Evolutionary conservation across 2,888 invertebrate species (phyloP).

Genomic region (Palloptera scutellata): DNA sequence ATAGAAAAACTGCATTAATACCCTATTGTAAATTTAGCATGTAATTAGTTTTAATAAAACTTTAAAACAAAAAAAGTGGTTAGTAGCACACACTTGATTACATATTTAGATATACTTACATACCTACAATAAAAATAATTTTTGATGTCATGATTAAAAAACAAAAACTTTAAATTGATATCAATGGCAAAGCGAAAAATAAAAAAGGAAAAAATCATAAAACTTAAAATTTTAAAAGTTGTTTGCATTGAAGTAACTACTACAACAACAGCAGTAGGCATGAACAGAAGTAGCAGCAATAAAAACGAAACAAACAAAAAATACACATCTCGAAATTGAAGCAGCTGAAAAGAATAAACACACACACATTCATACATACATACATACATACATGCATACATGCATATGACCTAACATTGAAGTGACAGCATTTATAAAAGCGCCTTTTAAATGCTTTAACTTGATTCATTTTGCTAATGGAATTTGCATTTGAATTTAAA

Average conservation of each 20-base stretch:
- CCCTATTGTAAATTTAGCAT: too few species aligned
- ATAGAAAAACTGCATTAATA: too few species aligned
- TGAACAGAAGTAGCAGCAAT: background rate
- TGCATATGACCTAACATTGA: background rate
- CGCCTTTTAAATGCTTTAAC: too few species aligned
- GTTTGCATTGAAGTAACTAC: conserved; percentile 2
- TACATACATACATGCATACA: background rate
- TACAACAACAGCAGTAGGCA: background rate
- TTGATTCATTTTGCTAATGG: too few species aligned
- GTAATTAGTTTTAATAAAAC: too few species aligned
- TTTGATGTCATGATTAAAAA: background rate
- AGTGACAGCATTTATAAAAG: background rate
- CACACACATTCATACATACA: background rate
- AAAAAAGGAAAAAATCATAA: background rate
- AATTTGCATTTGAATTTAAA: too few species aligned
- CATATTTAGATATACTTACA: too few species aligned
- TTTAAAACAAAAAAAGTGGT: too few species aligned
- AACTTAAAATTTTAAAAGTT: background rate
- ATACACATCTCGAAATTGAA: background rate
- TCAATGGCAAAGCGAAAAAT: background rate
- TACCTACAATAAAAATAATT: too few species aligned
- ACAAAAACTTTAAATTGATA: background rate
- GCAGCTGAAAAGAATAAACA: background rate
- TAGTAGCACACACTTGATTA: too few species aligned
- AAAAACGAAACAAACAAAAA: background rate